These are phyloP conservation scores for Anniella stebbinsi DNA, from an alignment of 2,797 vertebrate genomes.

Conservation along the genomic window DNA sequence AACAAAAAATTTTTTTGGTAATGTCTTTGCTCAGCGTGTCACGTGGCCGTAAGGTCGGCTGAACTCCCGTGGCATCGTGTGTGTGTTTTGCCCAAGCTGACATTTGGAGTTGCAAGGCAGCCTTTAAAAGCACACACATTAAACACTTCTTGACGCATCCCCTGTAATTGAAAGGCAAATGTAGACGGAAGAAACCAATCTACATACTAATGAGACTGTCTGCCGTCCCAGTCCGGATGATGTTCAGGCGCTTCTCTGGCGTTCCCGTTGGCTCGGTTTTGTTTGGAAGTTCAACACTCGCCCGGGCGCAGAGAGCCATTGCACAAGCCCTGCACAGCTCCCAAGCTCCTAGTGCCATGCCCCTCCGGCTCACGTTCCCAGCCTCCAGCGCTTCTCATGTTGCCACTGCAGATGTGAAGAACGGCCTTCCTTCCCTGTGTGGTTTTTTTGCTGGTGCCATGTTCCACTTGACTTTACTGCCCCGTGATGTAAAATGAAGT, in stretches of 20 bases:
- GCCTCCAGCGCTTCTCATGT: background rate
- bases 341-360: too few species aligned
- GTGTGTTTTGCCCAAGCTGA: constrained; percentile 40
- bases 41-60: background rate
- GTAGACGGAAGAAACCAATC: constrained; percentile 33
- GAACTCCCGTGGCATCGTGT: background rate
- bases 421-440: background rate
- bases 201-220: background rate
- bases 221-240: background rate
- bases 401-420: background rate
- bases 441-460: background rate
- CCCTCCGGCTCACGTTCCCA: background rate
- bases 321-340: background rate
- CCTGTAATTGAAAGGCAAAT: constrained; percentile 33
- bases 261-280: background rate
- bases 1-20: too few species aligned
- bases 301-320: background rate
- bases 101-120: background rate
- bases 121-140: constrained; percentile 8
- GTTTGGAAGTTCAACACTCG: background rate
- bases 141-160: constrained; percentile 18
- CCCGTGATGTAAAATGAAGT: background rate
- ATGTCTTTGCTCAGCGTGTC: background rate
- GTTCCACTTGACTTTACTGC: background rate
- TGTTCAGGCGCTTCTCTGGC: background rate